Percentiles rank a stretch among this genome's conserved stretches.
Conservation (phyloP, 1,140 invertebrate species). For the Laupala kohalensis region DNA sequence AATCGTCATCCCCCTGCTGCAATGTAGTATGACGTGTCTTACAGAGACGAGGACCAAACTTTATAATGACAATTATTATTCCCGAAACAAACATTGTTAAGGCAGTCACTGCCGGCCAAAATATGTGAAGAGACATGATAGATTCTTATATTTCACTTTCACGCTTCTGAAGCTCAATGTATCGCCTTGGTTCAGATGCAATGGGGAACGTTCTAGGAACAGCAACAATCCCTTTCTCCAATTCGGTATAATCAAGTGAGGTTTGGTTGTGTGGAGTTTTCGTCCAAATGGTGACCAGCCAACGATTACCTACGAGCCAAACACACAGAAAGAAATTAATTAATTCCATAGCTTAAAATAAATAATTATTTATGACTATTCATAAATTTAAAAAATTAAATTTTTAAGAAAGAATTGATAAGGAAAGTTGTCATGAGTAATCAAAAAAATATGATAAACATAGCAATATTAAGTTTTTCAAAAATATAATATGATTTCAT, state of each 20-base stretch:
- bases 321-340: neutral
- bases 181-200: slow-evolving; percentile 35
- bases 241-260: slow-evolving; percentile 62
- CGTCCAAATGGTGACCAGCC: slow-evolving; percentile 69
- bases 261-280: slow-evolving; percentile 67
- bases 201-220: neutral
- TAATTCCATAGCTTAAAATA: neutral
- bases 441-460: neutral
- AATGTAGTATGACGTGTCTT: slow-evolving; percentile 49
- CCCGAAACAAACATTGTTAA: slow-evolving; percentile 53
- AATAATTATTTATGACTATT: neutral
- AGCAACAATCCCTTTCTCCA: slow-evolving; percentile 31
- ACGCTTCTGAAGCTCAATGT: slow-evolving; percentile 60
- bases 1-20: slow-evolving; percentile 41
- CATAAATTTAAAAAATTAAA: too few relatives aligned
- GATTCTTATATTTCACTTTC: slow-evolving; percentile 62
- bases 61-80: slow-evolving; percentile 59
- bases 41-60: slow-evolving; percentile 51
- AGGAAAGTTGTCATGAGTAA: too few relatives aligned
- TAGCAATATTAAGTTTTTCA: neutral
- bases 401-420: too few relatives aligned
- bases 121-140: slow-evolving; percentile 52
- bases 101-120: slow-evolving; percentile 57
- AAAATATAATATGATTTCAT: neutral
- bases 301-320: slow-evolving; percentile 65